Percentiles rank a stretch among this genome's conserved stretches.
phyloP scores from a whole-genome alignment of 2,888 invertebrate species.

The Tortrix viridana region DNA sequence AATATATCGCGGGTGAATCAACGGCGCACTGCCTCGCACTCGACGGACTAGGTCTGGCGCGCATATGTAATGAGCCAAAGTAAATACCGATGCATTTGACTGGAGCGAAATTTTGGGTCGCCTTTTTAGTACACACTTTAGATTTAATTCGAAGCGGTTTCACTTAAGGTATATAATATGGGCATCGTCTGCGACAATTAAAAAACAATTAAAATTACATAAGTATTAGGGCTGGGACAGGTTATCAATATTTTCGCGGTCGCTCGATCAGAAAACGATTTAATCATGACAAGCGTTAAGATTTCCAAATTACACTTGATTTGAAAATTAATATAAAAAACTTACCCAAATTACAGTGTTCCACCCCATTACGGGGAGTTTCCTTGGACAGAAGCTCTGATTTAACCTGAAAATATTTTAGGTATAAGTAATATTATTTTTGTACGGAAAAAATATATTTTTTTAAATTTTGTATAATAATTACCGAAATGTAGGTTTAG shows the following conservation, averaged over 20 bases:
- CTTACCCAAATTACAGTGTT: slow-evolving; percentile 67
- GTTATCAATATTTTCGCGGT: slow-evolving; percentile 9
- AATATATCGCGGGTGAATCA: slow-evolving; percentile 38
- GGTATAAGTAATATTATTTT: neutral
- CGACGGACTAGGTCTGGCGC: slow-evolving; percentile 52
- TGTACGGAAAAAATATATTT: neutral
- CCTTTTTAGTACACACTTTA: neutral
- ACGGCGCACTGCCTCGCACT: slow-evolving; percentile 44
- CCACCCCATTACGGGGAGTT: slow-evolving; percentile 75
- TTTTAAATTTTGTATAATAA: slow-evolving; percentile 18
- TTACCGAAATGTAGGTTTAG: slow-evolving; percentile 32
- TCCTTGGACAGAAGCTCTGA: slow-evolving; percentile 34
- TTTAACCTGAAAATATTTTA: slow-evolving; percentile 51
- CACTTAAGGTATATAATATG: neutral
- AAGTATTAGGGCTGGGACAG: no score
- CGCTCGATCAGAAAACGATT: slow-evolving; percentile 14
- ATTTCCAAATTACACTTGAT: neutral
- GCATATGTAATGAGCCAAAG: slow-evolving; percentile 64
- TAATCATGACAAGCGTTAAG: neutral
- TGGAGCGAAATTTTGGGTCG: slow-evolving; percentile 50
- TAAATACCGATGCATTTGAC: slow-evolving; percentile 49
- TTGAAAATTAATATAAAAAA: slow-evolving; percentile 42
- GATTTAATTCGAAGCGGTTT: neutral
- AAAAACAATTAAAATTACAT: no score
- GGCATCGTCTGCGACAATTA: no score